Conservation (phyloP, 2,888 invertebrate species). For the Netelia inedita region DNA sequence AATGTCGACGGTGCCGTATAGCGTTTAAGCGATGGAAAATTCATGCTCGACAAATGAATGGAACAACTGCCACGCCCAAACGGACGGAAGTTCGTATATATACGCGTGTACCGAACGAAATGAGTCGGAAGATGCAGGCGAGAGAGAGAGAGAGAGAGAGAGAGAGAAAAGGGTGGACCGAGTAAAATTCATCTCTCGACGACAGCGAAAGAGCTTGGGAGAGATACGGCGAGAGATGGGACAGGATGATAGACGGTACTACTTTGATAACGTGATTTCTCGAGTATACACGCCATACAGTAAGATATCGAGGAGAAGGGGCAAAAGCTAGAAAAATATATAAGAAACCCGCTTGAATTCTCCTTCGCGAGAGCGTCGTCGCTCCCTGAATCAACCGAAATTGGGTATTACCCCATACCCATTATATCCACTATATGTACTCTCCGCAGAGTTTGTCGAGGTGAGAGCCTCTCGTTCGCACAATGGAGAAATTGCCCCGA, state of each 20-base stretch:
- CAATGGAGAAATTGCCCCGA: constrained; percentile 36
- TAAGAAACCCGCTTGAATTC: constrained; percentile 17
- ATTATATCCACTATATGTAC: constrained; percentile 12
- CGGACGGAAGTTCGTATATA: constrained; percentile 18
- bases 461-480: not conserved
- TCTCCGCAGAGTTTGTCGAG: constrained; percentile 24
- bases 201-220: constrained; percentile 13
- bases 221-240: constrained; percentile 27
- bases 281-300: constrained; percentile 30
- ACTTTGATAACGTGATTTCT: constrained; percentile 58
- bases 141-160: no score
- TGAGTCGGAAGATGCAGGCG: not conserved
- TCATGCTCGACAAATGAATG: constrained; percentile 59
- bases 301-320: not conserved
- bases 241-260: constrained; percentile 48
- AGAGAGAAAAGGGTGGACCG: constrained; percentile 6
- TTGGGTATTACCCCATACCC: constrained; percentile 38
- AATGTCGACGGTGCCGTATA: constrained; percentile 44
- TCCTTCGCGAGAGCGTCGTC: constrained; percentile 29
- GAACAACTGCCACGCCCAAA: constrained; percentile 44
- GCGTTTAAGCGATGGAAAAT: constrained; percentile 54
- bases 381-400: constrained; percentile 43
- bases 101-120: not conserved
- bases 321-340: constrained; percentile 23
- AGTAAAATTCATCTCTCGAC: constrained; percentile 44